A percentile compares a stretch with the other conserved stretches of the same genome.
Conservation (phyloP, 53 echinoderm and acorn worm species). For the Astropecten irregularis region DNA sequence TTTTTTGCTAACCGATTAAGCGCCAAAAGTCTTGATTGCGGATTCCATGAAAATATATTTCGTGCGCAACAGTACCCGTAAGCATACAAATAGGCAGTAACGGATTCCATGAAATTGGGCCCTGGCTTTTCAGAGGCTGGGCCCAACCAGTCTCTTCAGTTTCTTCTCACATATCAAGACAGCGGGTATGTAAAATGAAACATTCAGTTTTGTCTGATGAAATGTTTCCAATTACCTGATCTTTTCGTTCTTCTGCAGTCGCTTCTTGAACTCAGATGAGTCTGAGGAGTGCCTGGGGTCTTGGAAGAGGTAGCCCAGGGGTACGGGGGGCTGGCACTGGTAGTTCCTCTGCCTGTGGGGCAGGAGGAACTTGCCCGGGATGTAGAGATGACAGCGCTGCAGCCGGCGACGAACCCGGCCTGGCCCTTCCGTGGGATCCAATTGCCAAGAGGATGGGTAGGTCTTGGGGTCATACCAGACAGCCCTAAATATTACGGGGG, state of each 20-base stretch:
- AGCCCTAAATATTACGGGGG: constrained; percentile 54
- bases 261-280: constrained; percentile 88
- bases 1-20: no score
- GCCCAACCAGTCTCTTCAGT: no score
- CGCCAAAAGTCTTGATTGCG: no score
- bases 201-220: no score
- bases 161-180: no score
- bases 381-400: constrained; percentile 84
- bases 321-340: constrained; percentile 1
- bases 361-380: constrained; percentile 73
- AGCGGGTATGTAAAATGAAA: no score
- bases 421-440: constrained; percentile 96
- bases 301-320: constrained; percentile 83
- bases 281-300: constrained; percentile 67
- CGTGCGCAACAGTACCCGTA: no score
- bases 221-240: constrained; percentile 85
- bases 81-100: no score
- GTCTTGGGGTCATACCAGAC: constrained; percentile 80
- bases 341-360: constrained; percentile 56
- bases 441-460: constrained; percentile 89
- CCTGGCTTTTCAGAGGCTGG: no score
- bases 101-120: no score
- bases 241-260: constrained; percentile 92
- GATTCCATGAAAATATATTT: no score
- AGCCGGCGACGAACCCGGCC: constrained; percentile 82